phyloP scores from a whole-genome alignment of 2,888 invertebrate species.

The Protula sp. region DNA sequence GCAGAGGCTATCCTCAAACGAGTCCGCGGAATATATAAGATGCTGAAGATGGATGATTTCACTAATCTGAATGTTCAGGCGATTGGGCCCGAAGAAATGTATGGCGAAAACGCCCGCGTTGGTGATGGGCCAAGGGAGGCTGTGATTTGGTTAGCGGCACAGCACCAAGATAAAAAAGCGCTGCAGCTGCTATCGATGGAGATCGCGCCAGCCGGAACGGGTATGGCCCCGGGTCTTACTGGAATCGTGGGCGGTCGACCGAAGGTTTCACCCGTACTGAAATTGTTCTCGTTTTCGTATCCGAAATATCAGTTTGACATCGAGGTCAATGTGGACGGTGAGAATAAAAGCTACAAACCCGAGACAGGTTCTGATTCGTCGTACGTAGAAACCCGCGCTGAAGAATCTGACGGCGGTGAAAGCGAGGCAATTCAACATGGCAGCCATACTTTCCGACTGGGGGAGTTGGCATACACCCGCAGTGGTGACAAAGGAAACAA shows the following conservation, averaged over 20 bases:
- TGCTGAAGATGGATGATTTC: conserved; percentile 51
- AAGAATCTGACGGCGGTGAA: conserved; percentile 28
- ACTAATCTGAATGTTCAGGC: conserved; percentile 51
- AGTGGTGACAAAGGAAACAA: conserved; percentile 58
- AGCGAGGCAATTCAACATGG: conserved; percentile 26
- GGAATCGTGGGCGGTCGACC: conserved; percentile 56
- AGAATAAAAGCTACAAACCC: background rate
- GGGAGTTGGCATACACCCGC: conserved; percentile 55
- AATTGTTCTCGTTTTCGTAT: conserved; percentile 55
- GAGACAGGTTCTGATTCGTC: background rate
- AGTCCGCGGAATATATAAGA: conserved; percentile 39
- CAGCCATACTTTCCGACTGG: conserved; percentile 39
- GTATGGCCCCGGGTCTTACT: conserved; percentile 58
- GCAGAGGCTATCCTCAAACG: conserved; percentile 54
- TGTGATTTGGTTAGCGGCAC: conserved; percentile 56
- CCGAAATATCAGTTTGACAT: conserved; percentile 46
- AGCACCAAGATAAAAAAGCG: conserved; percentile 55
- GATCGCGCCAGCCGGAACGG: conserved; percentile 58
- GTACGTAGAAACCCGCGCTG: background rate
- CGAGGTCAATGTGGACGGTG: background rate
- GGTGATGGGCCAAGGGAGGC: conserved; percentile 45
- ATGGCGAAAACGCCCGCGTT: conserved; percentile 48
- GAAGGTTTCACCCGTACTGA: conserved; percentile 55
- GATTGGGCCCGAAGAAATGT: conserved; percentile 54
- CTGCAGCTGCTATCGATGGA: conserved; percentile 55